Conservation (phyloP, 2,113 vertebrate species). For the Chaetodon trifascialis region DNA sequence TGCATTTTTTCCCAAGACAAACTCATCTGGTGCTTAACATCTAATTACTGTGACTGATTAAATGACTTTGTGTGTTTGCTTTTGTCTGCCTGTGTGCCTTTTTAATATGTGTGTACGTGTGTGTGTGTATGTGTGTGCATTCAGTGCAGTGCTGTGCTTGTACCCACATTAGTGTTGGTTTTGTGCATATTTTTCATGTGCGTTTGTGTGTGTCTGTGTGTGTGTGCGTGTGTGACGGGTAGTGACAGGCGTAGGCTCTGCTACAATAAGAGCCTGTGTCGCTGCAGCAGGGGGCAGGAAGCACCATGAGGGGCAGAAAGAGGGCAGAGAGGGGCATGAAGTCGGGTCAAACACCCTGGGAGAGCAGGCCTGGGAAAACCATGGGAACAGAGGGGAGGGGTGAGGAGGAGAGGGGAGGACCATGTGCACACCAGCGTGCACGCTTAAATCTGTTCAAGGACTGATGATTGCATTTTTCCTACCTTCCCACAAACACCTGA, state of each 20-base stretch:
- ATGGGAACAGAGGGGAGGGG: conserved; percentile 7
- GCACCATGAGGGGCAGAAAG: conserved; percentile 47
- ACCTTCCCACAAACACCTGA: conserved; percentile 5
- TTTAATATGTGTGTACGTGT: not conserved
- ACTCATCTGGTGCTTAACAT: too few relatives aligned
- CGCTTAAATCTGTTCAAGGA: not conserved
- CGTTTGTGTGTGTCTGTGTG: conserved; percentile 21
- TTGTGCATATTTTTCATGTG: too few relatives aligned
- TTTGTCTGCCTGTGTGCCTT: not conserved
- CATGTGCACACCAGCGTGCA: not conserved
- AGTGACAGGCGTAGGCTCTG: conserved; percentile 60
- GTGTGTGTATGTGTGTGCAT: not conserved
- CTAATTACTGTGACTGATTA: too few relatives aligned
- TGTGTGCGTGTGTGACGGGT: conserved; percentile 30
- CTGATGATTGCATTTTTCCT: not conserved
- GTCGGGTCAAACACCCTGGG: conserved; percentile 75
- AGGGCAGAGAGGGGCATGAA: conserved; percentile 59
- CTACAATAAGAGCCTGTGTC: conserved; percentile 72
- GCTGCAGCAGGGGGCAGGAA: conserved; percentile 60
- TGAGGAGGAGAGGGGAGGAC: not conserved
- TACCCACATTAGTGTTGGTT: not conserved
- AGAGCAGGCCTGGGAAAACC: conserved; percentile 64
- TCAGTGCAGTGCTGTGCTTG: too few relatives aligned
- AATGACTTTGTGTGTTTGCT: not conserved
- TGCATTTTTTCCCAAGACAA: too few relatives aligned